These are phyloP conservation scores for Heteronetta atricapilla DNA, from an alignment of 2,113 vertebrate species.

Conservation along the genomic window DNA sequence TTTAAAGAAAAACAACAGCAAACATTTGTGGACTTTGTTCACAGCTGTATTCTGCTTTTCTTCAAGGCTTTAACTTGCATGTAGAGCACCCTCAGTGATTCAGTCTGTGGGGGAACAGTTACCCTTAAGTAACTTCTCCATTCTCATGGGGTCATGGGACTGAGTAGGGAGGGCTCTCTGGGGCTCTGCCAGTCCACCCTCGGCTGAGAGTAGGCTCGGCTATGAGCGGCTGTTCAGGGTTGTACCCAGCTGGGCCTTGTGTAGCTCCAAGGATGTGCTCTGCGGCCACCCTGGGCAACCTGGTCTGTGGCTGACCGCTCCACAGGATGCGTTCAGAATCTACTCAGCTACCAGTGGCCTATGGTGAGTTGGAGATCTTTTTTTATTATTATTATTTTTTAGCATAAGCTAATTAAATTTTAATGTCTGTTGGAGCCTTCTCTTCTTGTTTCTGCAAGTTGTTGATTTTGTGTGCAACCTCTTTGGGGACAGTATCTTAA, in stretches of 20 bases:
- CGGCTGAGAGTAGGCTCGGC: not conserved
- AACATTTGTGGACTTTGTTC: not conserved
- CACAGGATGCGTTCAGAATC: not conserved
- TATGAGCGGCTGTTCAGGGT: not conserved
- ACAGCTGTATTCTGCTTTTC: not conserved
- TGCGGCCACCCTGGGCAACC: not conserved
- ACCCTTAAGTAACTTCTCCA: not conserved
- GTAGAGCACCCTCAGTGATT: not conserved
- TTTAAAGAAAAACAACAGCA: not conserved
- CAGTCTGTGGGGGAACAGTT: accelerated
- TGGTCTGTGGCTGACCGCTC: not conserved
- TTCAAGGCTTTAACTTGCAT: not conserved
- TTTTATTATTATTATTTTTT: not conserved
- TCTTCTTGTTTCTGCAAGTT: not conserved
- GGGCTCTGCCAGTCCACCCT: not conserved
- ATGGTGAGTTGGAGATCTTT: not conserved
- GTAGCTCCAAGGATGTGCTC: not conserved
- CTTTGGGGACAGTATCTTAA: not conserved
- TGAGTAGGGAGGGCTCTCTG: not conserved
- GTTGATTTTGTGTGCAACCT: not conserved
- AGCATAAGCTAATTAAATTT: not conserved
- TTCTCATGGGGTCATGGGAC: not conserved
- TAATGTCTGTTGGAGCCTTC: not conserved
- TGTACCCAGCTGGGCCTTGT: accelerated
- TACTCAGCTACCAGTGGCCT: not conserved